Conservation (phyloP, 1,140 invertebrate genomes). For the Penaeus chinensis region DNA sequence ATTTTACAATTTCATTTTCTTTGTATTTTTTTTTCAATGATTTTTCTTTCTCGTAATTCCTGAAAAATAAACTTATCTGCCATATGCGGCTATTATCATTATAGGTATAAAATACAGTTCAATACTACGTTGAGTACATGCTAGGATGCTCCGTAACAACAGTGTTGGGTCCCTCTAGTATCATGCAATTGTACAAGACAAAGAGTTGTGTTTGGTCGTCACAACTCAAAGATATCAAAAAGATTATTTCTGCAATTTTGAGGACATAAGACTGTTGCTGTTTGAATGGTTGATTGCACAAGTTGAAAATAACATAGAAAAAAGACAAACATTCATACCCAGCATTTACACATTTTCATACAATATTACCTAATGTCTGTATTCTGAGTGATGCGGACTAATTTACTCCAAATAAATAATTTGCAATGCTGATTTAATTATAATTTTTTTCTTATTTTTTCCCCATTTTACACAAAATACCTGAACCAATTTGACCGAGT, state of each 20-base stretch:
- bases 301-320: background rate
- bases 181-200: slow-evolving; percentile 17
- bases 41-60: slow-evolving; percentile 44
- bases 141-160: slow-evolving; percentile 26
- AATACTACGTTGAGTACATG: slow-evolving; percentile 21
- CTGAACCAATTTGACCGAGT: too few relatives aligned
- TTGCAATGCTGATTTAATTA: too few relatives aligned
- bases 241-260: background rate
- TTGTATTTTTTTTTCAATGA: slow-evolving; percentile 18
- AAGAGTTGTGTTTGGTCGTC: too few relatives aligned
- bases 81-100: slow-evolving; percentile 32
- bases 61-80: slow-evolving; percentile 45
- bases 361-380: too few relatives aligned
- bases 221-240: slow-evolving; percentile 15
- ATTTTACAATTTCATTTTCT: slow-evolving; percentile 37
- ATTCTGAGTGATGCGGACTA: too few relatives aligned
- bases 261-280: slow-evolving; percentile 15
- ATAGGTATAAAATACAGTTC: slow-evolving; percentile 30
- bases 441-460: too few relatives aligned
- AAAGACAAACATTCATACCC: background rate
- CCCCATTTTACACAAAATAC: too few relatives aligned
- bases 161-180: slow-evolving; percentile 35
- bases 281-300: slow-evolving; percentile 31
- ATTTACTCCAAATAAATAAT: too few relatives aligned
- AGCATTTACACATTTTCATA: too few relatives aligned